Evolutionary conservation across 2,797 vertebrate species (phyloP).

Genomic region (Leptodactylus fallax): DNA sequence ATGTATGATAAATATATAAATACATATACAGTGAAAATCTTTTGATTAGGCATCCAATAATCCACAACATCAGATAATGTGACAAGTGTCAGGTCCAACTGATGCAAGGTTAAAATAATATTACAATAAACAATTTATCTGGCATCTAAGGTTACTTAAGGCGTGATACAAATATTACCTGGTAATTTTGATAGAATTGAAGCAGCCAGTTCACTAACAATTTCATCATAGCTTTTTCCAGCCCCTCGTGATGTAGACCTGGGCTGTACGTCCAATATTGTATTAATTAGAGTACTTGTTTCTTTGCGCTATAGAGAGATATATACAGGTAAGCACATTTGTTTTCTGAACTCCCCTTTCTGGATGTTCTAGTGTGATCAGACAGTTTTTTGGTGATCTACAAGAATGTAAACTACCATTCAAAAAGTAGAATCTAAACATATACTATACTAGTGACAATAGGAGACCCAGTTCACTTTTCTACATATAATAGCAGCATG

Average conservation of each 20-base stretch:
- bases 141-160: background rate
- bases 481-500: too few species aligned
- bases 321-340: background rate
- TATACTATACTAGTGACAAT: too few species aligned
- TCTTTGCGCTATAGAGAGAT: conserved; percentile 75
- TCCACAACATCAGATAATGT: background rate
- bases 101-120: background rate
- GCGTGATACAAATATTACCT: conserved; percentile 67
- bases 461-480: background rate
- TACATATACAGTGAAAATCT: too few species aligned
- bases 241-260: conserved; percentile 72
- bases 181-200: conserved; percentile 76
- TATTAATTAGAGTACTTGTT: conserved; percentile 78
- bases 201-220: conserved; percentile 77
- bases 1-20: background rate
- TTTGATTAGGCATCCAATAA: background rate
- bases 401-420: background rate
- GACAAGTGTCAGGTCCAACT: too few species aligned
- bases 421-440: background rate
- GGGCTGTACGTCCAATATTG: conserved; percentile 82
- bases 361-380: background rate
- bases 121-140: background rate
- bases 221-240: conserved; percentile 83
- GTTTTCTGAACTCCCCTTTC: background rate
- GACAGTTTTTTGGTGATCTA: too few species aligned